Conservation (phyloP, 2,888 invertebrate genomes). For the Phengaris alcon region DNA sequence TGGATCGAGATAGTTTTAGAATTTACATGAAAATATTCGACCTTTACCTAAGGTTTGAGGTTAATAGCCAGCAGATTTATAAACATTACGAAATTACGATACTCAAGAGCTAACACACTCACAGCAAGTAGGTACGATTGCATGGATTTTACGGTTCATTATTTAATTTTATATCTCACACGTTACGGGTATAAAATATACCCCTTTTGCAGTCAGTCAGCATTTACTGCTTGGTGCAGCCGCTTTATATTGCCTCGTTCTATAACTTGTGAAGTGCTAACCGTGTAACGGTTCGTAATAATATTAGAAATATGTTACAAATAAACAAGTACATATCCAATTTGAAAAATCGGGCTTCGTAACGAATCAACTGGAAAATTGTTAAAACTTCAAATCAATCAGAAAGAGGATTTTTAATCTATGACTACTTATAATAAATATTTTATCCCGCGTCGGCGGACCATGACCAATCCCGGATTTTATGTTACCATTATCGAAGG, state of each 20-base stretch:
- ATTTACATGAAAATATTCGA: neutral
- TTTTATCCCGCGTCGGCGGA: conserved; percentile 42
- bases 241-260: neutral
- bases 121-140: neutral
- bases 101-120: neutral
- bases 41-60: neutral
- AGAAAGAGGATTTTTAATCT: conserved; percentile 33
- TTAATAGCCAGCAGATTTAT: neutral
- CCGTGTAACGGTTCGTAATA: neutral
- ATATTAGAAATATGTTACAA: conserved; percentile 6
- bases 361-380: conserved; percentile 19
- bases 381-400: conserved; percentile 23
- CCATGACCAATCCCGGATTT: conserved; percentile 54
- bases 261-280: neutral
- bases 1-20: too few species aligned
- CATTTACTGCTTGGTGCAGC: neutral
- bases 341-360: conserved; percentile 6
- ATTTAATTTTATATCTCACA: neutral
- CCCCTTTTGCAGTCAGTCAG: neutral
- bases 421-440: conserved; percentile 45
- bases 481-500: conserved; percentile 48
- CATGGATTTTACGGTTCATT: neutral
- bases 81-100: neutral
- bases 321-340: conserved; percentile 5
- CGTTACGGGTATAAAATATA: neutral